Conservation (phyloP, 2,888 invertebrate genomes). For the Drosophila paracracens region DNA sequence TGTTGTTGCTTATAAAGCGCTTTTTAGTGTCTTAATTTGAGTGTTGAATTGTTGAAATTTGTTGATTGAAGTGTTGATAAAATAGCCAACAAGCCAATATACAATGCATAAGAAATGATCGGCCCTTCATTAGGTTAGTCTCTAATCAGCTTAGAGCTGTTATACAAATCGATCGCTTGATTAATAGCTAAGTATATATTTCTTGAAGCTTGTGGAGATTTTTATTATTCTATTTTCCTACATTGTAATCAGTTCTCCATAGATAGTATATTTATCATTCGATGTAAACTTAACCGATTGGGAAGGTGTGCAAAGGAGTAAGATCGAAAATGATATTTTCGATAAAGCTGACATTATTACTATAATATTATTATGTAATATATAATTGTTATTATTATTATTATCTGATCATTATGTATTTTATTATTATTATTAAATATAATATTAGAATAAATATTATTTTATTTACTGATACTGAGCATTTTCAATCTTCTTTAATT, state of each 20-base stretch:
- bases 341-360: not conserved
- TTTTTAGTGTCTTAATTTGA: constrained; percentile 62
- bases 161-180: constrained; percentile 15
- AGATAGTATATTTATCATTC: not conserved
- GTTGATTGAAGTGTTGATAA: constrained; percentile 56
- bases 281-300: not conserved
- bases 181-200: constrained; percentile 11
- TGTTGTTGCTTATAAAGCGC: constrained; percentile 32
- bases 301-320: not conserved
- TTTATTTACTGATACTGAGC: not conserved
- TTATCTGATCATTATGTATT: not conserved
- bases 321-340: not conserved
- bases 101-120: constrained; percentile 21
- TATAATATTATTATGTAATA: not conserved
- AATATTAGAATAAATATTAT: not conserved
- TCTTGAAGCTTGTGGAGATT: not conserved
- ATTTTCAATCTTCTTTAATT: constrained; percentile 14
- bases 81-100: constrained; percentile 21
- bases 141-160: constrained; percentile 6
- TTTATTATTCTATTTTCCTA: not conserved
- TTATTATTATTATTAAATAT: not conserved
- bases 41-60: constrained; percentile 40
- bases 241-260: not conserved
- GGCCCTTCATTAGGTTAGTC: constrained; percentile 12
- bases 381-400: not conserved